Evolutionary conservation across 2,113 vertebrate species (phyloP).

Genomic region (Hydrochoerus hydrochaeris): DNA sequence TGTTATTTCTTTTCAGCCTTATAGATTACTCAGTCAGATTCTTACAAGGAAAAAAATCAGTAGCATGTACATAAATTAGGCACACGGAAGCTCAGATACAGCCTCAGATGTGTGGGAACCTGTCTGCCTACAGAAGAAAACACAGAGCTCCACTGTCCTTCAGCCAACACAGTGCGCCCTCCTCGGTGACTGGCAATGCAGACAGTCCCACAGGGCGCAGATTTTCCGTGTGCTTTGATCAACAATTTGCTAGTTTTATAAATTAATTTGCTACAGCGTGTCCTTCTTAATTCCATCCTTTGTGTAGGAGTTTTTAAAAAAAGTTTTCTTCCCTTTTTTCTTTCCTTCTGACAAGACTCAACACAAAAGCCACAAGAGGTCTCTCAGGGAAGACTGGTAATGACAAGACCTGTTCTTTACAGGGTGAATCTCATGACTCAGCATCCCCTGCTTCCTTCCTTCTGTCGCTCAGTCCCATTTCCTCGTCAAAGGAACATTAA

Average conservation of each 20-base stretch:
- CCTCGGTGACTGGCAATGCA: accelerated
- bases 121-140: conserved; percentile 45
- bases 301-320: not conserved
- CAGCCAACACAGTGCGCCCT: not conserved
- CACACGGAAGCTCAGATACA: conserved; percentile 63
- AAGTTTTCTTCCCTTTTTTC: not conserved
- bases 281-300: not conserved
- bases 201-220: not conserved
- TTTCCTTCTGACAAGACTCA: not conserved
- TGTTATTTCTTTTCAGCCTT: conserved; percentile 72
- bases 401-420: not conserved
- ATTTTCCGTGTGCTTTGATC: not conserved
- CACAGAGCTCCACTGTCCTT: not conserved
- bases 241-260: not conserved
- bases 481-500: conserved; percentile 47
- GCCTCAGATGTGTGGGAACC: conserved; percentile 53
- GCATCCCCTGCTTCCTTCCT: conserved; percentile 4
- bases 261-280: not conserved
- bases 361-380: not conserved
- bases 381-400: not conserved
- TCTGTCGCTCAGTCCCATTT: not conserved
- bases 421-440: conserved; percentile 24
- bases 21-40: conserved; percentile 76
- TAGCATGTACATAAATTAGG: conserved; percentile 59
- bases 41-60: conserved; percentile 47